Base-by-base conservation (phyloP, 1,140 invertebrate species). In the Drosophila mayri region DNA sequence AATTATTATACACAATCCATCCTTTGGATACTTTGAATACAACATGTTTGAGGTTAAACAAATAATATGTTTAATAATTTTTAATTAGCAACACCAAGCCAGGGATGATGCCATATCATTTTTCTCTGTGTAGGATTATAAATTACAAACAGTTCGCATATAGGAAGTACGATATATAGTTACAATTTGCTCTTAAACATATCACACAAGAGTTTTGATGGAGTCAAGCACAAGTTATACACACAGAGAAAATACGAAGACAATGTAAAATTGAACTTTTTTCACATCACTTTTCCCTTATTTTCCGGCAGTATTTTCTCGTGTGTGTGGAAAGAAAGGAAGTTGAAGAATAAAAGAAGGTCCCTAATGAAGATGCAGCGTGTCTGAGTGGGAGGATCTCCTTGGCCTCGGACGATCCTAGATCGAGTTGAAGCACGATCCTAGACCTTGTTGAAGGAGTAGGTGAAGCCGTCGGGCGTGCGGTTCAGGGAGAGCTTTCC, bases 381-480 rank as follows among this genome's bases (percentile, higher is more conserved):
- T 82, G 76, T 90, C 85, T 84, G 65, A 72, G 50, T 52, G 67
- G 80, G 0, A 30, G 32, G n/a, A 49, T 79, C 75, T 75, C 75
- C 75, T 25, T 14, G 50, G 43, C 8, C 20, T 37, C 30, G 18
- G 49, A 50, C 28, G 11, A 32, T 32, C 16, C 52, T 82, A 85
- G 59, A 93, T 86, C 90, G 95, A 96, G 93, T 95, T 96, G 94
- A 97, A 97, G 50, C 94, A 95, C 35, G 14, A 38, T 55, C 11
- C 38, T 91, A 90, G 61, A 93, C 90, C 90, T 96, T 96, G 93
- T 95, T 96, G 94, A 97, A 97, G 49, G 94, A 95, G 93, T 97
- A 97, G 75, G 96, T 96, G 93, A 95, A 97, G 68, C 97, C 97
- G 88, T 97, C 97, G 20, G 96, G 96, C 44, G 96, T 97, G 92